phyloP scores from a whole-genome alignment of 2,113 vertebrate genomes.

The Eclectus roratus region DNA sequence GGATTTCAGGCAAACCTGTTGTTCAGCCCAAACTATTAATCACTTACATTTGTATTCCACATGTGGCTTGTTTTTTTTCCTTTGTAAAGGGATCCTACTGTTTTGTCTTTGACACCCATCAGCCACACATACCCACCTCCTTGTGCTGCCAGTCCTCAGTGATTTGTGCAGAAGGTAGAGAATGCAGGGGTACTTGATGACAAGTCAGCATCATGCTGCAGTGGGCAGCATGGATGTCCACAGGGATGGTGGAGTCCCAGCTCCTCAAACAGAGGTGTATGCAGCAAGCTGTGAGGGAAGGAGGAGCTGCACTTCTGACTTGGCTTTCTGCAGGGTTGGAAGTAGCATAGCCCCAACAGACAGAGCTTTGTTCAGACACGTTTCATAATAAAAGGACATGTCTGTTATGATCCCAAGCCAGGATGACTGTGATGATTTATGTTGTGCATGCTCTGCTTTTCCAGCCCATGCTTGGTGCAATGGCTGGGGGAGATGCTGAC shows the following conservation, averaged over 20 bases:
- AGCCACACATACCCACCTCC: neutral
- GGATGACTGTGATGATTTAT: neutral
- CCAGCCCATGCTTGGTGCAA: fast-evolving
- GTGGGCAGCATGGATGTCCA: neutral
- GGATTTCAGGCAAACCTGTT: neutral
- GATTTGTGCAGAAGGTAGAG: neutral
- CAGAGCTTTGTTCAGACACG: neutral
- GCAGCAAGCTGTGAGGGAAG: neutral
- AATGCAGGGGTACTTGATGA: neutral
- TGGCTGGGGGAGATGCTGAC: neutral
- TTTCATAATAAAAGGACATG: neutral
- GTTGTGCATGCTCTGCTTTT: neutral
- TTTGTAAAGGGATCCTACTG: neutral
- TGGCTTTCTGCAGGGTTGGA: neutral
- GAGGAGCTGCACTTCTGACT: neutral
- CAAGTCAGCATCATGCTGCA: neutral
- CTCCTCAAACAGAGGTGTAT: neutral
- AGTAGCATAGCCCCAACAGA: neutral
- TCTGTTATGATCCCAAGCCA: neutral
- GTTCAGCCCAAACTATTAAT: neutral
- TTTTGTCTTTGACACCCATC: neutral
- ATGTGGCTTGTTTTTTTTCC: neutral
- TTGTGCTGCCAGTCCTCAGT: neutral
- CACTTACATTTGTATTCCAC: neutral
- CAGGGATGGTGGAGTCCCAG: neutral